phyloP scores from a whole-genome alignment of 2,113 vertebrate genomes.

The Phocoena sinus region DNA sequence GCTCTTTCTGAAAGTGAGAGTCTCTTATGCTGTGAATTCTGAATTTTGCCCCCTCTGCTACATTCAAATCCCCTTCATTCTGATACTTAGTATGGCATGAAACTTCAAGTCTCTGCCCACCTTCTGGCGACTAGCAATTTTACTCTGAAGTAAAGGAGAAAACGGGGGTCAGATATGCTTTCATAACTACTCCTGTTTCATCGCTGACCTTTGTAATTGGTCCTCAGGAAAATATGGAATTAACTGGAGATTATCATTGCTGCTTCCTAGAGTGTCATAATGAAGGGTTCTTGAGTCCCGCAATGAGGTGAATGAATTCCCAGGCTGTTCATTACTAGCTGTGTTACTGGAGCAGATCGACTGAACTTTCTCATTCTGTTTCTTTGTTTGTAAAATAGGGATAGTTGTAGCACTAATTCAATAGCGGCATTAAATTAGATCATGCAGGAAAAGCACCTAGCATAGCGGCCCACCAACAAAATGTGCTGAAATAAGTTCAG shows the following conservation, averaged over 20 bases:
- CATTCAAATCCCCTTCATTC: not conserved
- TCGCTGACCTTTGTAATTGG: not conserved
- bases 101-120: slow-evolving; percentile 9
- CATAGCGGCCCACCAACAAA: accelerated
- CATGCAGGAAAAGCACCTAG: not conserved
- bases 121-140: not conserved
- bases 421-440: not conserved
- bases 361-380: not conserved
- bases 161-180: not conserved
- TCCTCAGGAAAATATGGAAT: not conserved
- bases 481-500: not conserved
- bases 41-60: not conserved
- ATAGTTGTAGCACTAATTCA: not conserved
- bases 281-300: not conserved
- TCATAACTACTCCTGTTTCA: not conserved
- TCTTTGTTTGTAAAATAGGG: not conserved
- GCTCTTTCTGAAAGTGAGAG: slow-evolving; percentile 63
- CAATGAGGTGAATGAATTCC: too few species aligned
- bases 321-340: accelerated
- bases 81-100: not conserved
- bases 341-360: accelerated
- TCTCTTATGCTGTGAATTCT: slow-evolving; percentile 52
- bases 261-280: not conserved
- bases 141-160: not conserved
- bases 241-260: not conserved